Conservation (phyloP, 2,113 vertebrate species). For the Carassius auratus region DNA sequence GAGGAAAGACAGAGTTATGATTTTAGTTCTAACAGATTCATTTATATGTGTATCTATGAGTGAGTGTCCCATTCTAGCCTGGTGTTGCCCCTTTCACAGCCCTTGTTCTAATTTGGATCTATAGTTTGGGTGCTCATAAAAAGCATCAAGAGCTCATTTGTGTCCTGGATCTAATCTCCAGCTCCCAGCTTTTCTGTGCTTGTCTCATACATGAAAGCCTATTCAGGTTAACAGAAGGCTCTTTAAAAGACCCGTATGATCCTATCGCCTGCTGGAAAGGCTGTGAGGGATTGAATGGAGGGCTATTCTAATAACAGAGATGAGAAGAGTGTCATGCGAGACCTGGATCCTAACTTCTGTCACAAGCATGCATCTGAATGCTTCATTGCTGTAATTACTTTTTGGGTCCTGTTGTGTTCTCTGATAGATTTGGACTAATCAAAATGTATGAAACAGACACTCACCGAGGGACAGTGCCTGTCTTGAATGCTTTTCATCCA, state of each 20-base stretch:
- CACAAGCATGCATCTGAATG: not conserved
- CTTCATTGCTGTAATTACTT: not conserved
- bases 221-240: slow-evolving; percentile 38
- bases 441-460: slow-evolving; percentile 1
- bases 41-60: not conserved
- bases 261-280: not conserved
- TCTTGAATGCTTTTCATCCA: not conserved
- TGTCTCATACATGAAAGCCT: not conserved
- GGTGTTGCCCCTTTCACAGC: not conserved
- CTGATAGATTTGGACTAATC: not conserved
- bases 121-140: slow-evolving; percentile 31
- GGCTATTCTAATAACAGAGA: slow-evolving; percentile 12
- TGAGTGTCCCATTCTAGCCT: not conserved
- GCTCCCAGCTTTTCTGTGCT: slow-evolving; percentile 30
- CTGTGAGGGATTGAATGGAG: not conserved
- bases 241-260: slow-evolving; percentile 17
- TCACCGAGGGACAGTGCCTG: not conserved
- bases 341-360: not conserved
- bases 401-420: slow-evolving; percentile 7
- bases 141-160: slow-evolving; percentile 44
- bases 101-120: slow-evolving; percentile 30
- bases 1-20: not conserved
- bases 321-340: slow-evolving; percentile 21
- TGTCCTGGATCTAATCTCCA: slow-evolving; percentile 23
- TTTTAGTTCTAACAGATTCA: not conserved